These are phyloP conservation scores for Melanotaenia nigrans DNA, from an alignment of 2,797 vertebrate species.

Conservation along the genomic window DNA sequence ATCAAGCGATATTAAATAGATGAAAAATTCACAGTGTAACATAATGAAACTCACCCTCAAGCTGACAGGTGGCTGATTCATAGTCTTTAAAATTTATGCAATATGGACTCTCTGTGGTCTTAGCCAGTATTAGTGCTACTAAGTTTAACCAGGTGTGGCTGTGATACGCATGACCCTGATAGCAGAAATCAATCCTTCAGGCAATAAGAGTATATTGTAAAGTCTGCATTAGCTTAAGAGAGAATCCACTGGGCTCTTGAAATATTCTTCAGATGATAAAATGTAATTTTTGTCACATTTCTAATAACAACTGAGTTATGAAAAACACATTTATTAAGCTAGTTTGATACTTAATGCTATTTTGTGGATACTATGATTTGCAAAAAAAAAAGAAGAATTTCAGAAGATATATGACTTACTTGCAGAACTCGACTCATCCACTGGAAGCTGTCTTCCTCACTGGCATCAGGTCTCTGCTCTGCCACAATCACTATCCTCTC, in stretches of 20 bases:
- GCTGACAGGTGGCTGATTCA: not conserved
- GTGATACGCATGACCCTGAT: not conserved
- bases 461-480: conserved; percentile 95
- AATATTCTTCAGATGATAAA: no score
- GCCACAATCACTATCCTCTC: conserved; percentile 97
- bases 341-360: not conserved
- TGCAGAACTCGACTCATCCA: conserved; percentile 98
- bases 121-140: not conserved
- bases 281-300: not conserved
- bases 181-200: not conserved
- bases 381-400: not conserved
- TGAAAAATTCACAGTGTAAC: not conserved
- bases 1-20: conserved; percentile 3
- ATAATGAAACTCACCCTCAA: not conserved
- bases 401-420: conserved; percentile 68
- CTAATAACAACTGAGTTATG: not conserved
- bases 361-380: not conserved
- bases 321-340: not conserved
- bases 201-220: no score
- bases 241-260: no score
- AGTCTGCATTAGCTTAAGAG: no score
- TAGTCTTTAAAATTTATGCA: not conserved
- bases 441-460: conserved; percentile 98
- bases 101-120: not conserved
- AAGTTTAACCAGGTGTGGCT: not conserved